A percentile compares a stretch with the other conserved stretches of the same genome.
These are phyloP conservation scores for Engystomops pustulosus DNA, from an alignment of 2,113 vertebrate genomes.

Conservation along the genomic window DNA sequence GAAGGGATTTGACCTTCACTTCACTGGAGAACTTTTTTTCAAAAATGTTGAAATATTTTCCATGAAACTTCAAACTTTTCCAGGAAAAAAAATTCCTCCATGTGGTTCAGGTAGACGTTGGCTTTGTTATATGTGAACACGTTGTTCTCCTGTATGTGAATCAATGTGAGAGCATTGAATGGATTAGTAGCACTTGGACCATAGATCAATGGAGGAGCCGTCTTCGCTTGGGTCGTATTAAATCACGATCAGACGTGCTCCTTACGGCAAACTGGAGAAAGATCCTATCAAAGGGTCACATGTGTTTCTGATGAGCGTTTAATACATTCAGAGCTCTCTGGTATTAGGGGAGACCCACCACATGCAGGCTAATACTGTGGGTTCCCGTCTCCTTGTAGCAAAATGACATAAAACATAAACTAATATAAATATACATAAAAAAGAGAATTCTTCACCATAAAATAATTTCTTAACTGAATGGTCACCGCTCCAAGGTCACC, in stretches of 20 bases:
- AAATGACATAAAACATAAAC: background rate
- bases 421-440: too few species aligned
- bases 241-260: conserved; percentile 5
- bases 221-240: background rate
- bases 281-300: background rate
- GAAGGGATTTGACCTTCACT: too few species aligned
- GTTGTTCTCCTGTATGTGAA: background rate
- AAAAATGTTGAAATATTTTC: too few species aligned
- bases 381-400: background rate
- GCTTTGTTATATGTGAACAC: background rate
- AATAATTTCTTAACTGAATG: too few species aligned
- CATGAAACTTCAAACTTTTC: too few species aligned
- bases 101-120: background rate
- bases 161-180: background rate
- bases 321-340: background rate
- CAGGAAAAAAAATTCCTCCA: background rate
- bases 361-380: background rate
- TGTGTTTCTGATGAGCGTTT: background rate
- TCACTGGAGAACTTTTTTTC: too few species aligned
- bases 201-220: background rate
- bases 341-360: background rate
- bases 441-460: too few species aligned
- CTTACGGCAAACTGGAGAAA: background rate
- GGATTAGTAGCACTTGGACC: background rate
- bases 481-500: too few species aligned